Conservation (phyloP, 2,888 invertebrate genomes). For the Cataglyphis cursor region DNA sequence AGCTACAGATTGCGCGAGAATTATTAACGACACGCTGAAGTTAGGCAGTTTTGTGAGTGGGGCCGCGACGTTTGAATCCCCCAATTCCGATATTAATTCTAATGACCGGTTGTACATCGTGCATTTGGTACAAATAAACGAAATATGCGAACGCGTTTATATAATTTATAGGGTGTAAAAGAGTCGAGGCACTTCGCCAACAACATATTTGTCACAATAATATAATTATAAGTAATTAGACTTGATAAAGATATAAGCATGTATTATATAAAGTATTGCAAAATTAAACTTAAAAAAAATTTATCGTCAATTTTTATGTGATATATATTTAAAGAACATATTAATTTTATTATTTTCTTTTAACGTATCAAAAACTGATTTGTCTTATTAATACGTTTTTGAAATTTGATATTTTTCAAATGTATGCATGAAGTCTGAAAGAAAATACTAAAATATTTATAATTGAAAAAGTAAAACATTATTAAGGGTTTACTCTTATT, state of each 20-base stretch:
- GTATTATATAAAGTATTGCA: background rate
- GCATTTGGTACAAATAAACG: background rate
- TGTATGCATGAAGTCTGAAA: background rate
- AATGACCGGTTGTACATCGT: background rate
- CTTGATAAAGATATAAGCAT: background rate
- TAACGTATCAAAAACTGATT: background rate
- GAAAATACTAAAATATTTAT: background rate
- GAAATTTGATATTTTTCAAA: background rate
- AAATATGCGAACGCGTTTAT: background rate
- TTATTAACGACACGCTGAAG: slow-evolving; percentile 50
- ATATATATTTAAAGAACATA: too few relatives aligned
- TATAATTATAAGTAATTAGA: background rate
- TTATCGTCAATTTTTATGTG: too few relatives aligned
- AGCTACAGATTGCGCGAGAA: slow-evolving; percentile 35
- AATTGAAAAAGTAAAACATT: background rate
- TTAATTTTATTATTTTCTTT: too few relatives aligned
- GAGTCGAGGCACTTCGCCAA: background rate
- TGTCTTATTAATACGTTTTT: background rate
- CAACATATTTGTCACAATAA: background rate
- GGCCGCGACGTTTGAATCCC: background rate
- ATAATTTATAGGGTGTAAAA: background rate
- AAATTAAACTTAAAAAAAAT: background rate
- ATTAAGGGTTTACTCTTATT: background rate
- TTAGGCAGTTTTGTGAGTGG: slow-evolving; percentile 28
- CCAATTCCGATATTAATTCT: slow-evolving; percentile 19